A percentile compares a stretch with the other conserved stretches of the same genome.
phyloP scores from a whole-genome alignment of 2,888 invertebrate species.

The Acanthosoma haemorrhoidale region DNA sequence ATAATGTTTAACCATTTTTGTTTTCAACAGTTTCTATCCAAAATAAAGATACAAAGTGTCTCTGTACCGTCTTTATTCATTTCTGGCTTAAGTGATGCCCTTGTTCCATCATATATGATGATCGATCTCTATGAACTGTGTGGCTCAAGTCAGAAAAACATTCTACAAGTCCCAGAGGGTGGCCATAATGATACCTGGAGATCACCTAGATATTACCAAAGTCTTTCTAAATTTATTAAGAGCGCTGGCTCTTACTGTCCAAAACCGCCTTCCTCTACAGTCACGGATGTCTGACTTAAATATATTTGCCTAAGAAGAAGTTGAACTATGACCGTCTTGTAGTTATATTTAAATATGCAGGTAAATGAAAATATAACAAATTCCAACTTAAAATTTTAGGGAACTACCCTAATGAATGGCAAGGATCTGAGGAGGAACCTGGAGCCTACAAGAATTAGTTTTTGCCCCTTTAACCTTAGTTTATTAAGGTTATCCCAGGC shows the following conservation, averaged over 20 bases:
- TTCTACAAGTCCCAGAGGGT: constrained; percentile 72
- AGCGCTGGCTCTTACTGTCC: constrained; percentile 34
- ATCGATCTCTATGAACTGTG: constrained; percentile 69
- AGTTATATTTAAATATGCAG: too few species aligned
- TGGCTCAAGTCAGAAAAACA: constrained; percentile 67
- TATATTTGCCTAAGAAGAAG: too few species aligned
- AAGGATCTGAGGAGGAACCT: too few species aligned
- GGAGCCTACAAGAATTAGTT: too few species aligned
- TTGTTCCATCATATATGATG: constrained; percentile 91
- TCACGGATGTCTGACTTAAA: constrained; percentile 33
- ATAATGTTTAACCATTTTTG: too few species aligned
- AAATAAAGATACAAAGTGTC: constrained; percentile 66
- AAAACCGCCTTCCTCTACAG: constrained; percentile 34
- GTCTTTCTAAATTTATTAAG: constrained; percentile 38
- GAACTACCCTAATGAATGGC: too few species aligned
- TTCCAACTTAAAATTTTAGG: too few species aligned
- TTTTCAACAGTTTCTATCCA: constrained; percentile 68
- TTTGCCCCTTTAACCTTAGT: too few species aligned
- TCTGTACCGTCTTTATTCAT: constrained; percentile 77
- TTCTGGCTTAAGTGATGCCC: constrained; percentile 77
- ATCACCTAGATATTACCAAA: constrained; percentile 64
- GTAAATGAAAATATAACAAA: too few species aligned
- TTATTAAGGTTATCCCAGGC: too few species aligned
- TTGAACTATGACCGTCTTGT: too few species aligned
- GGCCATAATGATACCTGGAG: constrained; percentile 96